These are phyloP conservation scores for Oithona nana DNA, from an alignment of 2,888 invertebrate genomes.

Conservation along the genomic window DNA sequence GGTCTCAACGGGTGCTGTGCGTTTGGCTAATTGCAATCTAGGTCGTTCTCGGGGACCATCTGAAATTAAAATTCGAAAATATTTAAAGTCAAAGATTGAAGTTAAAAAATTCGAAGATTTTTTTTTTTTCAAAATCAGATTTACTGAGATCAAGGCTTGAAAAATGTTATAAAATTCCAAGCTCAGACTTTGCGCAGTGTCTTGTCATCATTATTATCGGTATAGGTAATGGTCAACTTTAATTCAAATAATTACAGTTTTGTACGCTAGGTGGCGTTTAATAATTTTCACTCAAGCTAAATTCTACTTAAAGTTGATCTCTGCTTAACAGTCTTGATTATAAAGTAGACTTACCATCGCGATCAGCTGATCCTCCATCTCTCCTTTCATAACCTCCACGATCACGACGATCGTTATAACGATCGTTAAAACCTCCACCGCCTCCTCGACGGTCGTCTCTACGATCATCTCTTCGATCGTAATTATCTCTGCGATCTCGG, in stretches of 20 bases:
- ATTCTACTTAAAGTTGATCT: too few species aligned
- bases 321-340: too few species aligned
- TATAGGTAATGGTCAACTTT: background rate
- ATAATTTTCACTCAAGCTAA: too few species aligned
- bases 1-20: constrained; percentile 51
- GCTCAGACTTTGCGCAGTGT: constrained; percentile 9
- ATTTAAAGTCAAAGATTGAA: too few species aligned
- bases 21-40: constrained; percentile 55
- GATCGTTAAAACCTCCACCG: constrained; percentile 25
- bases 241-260: too few species aligned
- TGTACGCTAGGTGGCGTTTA: too few species aligned
- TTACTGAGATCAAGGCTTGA: background rate
- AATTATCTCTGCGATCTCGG: constrained; percentile 21
- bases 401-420: constrained; percentile 23
- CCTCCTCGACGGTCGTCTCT: constrained; percentile 28
- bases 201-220: background rate
- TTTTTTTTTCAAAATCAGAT: too few species aligned
- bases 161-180: background rate
- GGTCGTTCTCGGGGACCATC: constrained; percentile 51
- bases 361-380: background rate
- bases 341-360: too few species aligned
- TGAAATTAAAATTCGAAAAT: too few species aligned
- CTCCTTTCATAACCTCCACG: constrained; percentile 21
- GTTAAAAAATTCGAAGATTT: too few species aligned
- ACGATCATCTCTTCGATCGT: background rate